Conservation (phyloP, 2,113 vertebrate species). For the Ictalurus furcatus region DNA sequence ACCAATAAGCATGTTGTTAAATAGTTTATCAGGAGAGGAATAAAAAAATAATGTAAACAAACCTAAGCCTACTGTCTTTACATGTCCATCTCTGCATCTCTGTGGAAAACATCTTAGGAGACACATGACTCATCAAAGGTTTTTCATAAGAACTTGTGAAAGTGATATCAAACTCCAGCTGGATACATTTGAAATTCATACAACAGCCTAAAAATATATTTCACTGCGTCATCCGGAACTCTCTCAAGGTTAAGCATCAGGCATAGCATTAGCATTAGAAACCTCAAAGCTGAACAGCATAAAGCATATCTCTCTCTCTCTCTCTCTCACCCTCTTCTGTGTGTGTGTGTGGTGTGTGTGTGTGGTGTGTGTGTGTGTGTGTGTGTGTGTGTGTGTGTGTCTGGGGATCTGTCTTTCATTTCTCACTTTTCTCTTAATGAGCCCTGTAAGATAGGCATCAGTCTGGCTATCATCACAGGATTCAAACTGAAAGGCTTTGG, state of each 20-base stretch:
- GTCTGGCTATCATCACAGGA: background rate
- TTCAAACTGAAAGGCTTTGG: background rate
- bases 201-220: conserved; percentile 45
- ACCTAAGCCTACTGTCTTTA: background rate
- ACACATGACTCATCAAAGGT: background rate
- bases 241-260: conserved; percentile 44
- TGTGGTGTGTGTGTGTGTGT: background rate
- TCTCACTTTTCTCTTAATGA: background rate
- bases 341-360: too few species aligned
- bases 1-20: background rate
- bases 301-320: background rate
- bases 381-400: background rate
- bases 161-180: conserved; percentile 47
- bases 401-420: background rate
- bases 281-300: conserved; percentile 15
- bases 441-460: conserved; percentile 3
- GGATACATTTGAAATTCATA: conserved; percentile 49
- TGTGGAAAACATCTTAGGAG: background rate
- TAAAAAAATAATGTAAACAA: background rate
- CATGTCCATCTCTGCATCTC: background rate
- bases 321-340: background rate
- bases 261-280: conserved; percentile 20
- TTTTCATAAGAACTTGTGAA: conserved; percentile 28
- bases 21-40: background rate
- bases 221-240: conserved; percentile 26